phyloP scores from a whole-genome alignment of 1,140 invertebrate species.

The Solenopsis fugax region DNA sequence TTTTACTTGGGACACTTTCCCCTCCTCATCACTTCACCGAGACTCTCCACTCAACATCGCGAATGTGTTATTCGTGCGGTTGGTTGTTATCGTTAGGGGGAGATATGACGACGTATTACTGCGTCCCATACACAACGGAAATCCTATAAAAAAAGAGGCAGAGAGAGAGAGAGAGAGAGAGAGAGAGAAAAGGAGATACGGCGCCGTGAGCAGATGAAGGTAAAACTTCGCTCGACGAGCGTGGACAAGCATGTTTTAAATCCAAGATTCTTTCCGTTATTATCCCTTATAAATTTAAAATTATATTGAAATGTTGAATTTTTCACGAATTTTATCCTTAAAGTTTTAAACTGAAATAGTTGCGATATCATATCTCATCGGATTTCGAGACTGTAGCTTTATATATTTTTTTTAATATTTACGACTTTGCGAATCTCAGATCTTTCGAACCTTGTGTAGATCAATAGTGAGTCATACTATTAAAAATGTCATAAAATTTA shows the following conservation, averaged over 20 bases:
- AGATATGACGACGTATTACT: neutral
- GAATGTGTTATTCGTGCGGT: neutral
- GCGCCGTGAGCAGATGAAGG: conserved; percentile 12
- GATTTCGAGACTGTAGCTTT: neutral
- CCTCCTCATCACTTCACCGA: neutral
- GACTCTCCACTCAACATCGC: neutral
- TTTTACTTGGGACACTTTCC: neutral
- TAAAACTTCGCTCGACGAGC: neutral
- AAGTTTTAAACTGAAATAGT: too few species aligned
- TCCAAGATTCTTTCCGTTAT: neutral
- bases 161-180: neutral
- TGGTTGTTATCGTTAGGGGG: neutral
- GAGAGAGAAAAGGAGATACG: conserved; percentile 6
- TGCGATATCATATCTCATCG: too few species aligned
- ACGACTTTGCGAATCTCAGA: too few species aligned
- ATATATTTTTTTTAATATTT: too few species aligned
- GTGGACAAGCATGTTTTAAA: neutral
- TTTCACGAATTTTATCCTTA: neutral
- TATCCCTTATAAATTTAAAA: neutral
- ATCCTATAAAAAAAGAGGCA: neutral
- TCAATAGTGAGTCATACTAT: too few species aligned
- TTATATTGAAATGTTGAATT: neutral
- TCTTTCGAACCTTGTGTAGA: too few species aligned
- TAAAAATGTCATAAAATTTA: too few species aligned
- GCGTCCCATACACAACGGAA: conserved; percentile 22